phyloP scores from a whole-genome alignment of 2,888 invertebrate species.

The Eristalinus aeneus region DNA sequence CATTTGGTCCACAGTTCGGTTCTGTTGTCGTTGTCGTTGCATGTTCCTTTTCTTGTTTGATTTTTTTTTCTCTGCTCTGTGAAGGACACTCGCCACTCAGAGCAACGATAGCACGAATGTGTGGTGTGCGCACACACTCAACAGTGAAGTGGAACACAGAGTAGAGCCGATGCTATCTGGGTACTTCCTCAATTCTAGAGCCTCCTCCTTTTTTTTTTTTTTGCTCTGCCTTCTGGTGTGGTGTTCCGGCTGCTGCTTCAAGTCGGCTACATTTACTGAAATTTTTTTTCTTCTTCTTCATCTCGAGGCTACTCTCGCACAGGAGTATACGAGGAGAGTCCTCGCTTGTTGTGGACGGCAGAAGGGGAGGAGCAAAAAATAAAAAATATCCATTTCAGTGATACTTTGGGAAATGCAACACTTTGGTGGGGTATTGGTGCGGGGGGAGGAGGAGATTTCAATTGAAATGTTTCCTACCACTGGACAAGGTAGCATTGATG shows the following conservation, averaged over 20 bases:
- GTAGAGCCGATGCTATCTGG: neutral
- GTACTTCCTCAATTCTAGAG: neutral
- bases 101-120: neutral
- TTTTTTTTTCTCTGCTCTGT: neutral
- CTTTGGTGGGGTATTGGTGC: neutral
- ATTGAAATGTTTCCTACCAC: neutral
- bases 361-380: neutral
- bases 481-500: neutral
- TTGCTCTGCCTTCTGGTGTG: neutral
- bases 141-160: conserved; percentile 1
- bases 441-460: neutral
- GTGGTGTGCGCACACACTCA: neutral
- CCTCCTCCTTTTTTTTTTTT: neutral
- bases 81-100: neutral
- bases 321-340: neutral
- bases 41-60: neutral
- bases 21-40: neutral
- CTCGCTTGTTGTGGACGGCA: neutral
- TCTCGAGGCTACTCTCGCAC: conserved; percentile 5
- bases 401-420: neutral
- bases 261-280: conserved; percentile 13
- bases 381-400: neutral
- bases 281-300: neutral
- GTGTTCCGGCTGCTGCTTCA: neutral
- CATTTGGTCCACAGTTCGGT: neutral